These are phyloP conservation scores for Ciona savignyi DNA, from an alignment of 23 tunicate species.

Conservation along the genomic window DNA sequence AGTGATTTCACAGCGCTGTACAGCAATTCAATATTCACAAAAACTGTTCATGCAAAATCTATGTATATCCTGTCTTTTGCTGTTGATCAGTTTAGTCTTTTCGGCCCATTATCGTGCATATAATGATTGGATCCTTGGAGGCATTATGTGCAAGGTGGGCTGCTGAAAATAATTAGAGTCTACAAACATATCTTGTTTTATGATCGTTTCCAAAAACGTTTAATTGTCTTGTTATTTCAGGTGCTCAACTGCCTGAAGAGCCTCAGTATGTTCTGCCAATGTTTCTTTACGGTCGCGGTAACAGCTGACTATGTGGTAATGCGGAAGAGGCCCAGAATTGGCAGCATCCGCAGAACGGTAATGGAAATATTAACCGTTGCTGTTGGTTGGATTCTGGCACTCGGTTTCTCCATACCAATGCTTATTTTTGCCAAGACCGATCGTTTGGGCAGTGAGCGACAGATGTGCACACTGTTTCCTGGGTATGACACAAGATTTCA, in stretches of 20 bases:
- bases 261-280: slow-evolving; percentile 5
- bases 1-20: slow-evolving; percentile 14
- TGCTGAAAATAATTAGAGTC: too few species aligned
- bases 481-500: too few species aligned
- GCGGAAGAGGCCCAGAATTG: slow-evolving; percentile 11
- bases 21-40: slow-evolving; percentile 8
- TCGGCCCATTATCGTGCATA: slow-evolving; percentile 3
- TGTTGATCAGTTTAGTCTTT: neutral
- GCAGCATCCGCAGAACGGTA: neutral
- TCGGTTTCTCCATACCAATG: slow-evolving; percentile 8
- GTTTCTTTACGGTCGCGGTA: slow-evolving; percentile 1
- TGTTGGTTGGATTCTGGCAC: slow-evolving; percentile 6
- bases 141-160: slow-evolving; percentile 12
- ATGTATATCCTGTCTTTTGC: neutral
- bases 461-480: neutral
- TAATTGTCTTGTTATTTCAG: neutral
- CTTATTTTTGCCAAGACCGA: neutral
- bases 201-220: neutral
- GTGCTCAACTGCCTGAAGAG: slow-evolving; percentile 9
- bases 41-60: slow-evolving; percentile 17
- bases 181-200: too few species aligned
- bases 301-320: slow-evolving; percentile 8
- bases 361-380: slow-evolving; percentile 5
- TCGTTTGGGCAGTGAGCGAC: neutral
- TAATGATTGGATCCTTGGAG: slow-evolving; percentile 3